Evolutionary conservation across 2,797 vertebrate species (phyloP), one percentile per base, ranked within the genome.

Genomic region (Onychomys torridus): DNA sequence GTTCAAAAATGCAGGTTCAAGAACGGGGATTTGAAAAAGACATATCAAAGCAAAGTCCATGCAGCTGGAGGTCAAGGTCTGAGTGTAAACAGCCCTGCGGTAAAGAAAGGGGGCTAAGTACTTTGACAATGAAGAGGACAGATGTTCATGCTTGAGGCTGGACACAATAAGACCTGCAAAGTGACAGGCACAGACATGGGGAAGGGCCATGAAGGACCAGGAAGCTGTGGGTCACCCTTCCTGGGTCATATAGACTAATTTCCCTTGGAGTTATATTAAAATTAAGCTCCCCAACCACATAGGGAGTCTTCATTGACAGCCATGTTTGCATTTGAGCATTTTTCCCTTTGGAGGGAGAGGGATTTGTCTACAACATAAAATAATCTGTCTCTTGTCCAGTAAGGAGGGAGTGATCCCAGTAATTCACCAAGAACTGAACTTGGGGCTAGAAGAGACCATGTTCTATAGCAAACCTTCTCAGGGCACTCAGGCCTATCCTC

Each of bases 91-190:
- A 52, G 34, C 14, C 3, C n/a, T 0, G 11, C 9, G 27, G 37
- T n/a, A n/a, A 34, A 78, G 2, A 59, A n/a, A 65, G 27, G 32
- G 49, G 29, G 34, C 4, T 37, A 46, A 14, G 37, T 43, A 27
- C 12, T 13, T 17, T 25, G 34, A 27, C 27, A 10, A 0, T 7
- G 12, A 43, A 43, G 46, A 12, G 4, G 4, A 40, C 6, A 16
- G 5, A 32, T 10, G 29, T 21, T 67, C 5, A 19, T 40, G 16
- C 4, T 46, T 1, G 0, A 55, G 10, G 40, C 6, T 6, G 13
- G 7, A n/a, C 27, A 9, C 1, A 86, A 21, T 29, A 40, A 49
- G 17, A 46, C 6, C 16, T 92, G 13, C 29, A 37, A 37, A 25
- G 14, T 32, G 57, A 55, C 6, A 34, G 14, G 27, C 14, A 57